Evolutionary conservation across 2,113 vertebrate species (phyloP).

Genomic region (Picathartes gymnocephalus): DNA sequence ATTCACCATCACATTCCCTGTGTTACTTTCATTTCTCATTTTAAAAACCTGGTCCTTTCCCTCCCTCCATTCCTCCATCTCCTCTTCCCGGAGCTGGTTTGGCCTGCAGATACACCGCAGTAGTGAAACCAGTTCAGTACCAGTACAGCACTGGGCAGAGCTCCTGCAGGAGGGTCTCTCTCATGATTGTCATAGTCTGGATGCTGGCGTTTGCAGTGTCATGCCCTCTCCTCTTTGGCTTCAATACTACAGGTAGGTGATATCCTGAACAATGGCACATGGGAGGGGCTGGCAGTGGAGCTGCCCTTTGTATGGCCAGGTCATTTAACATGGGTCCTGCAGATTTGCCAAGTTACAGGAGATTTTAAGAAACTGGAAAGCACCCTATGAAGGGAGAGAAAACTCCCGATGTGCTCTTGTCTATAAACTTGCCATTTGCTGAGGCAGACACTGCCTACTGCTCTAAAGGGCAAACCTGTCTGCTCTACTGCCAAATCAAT

Average conservation of each 20-base stretch:
- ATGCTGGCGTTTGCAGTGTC: slow-evolving; percentile 89
- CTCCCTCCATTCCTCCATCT: neutral
- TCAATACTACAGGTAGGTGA: slow-evolving; percentile 91
- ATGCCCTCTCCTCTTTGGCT: slow-evolving; percentile 90
- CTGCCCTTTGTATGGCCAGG: neutral
- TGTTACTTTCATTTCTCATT: neutral
- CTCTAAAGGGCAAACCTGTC: neutral
- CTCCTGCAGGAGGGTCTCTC: slow-evolving; percentile 86
- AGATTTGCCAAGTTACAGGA: neutral
- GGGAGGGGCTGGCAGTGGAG: neutral
- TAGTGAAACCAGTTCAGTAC: slow-evolving; percentile 92
- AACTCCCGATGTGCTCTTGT: neutral
- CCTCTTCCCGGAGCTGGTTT: neutral
- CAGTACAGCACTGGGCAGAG: slow-evolving; percentile 87
- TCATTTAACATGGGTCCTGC: neutral
- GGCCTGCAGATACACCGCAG: slow-evolving; percentile 85
- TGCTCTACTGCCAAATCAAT: neutral
- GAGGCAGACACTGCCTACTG: neutral
- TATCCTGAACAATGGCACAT: accelerated
- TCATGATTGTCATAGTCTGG: slow-evolving; percentile 90
- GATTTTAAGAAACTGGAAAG: neutral
- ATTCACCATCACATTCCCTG: neutral
- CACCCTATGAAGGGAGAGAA: neutral
- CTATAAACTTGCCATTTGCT: neutral
- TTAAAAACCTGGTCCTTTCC: neutral